Conservation (phyloP, 2,888 invertebrate species). For the Villa cingulata region DNA sequence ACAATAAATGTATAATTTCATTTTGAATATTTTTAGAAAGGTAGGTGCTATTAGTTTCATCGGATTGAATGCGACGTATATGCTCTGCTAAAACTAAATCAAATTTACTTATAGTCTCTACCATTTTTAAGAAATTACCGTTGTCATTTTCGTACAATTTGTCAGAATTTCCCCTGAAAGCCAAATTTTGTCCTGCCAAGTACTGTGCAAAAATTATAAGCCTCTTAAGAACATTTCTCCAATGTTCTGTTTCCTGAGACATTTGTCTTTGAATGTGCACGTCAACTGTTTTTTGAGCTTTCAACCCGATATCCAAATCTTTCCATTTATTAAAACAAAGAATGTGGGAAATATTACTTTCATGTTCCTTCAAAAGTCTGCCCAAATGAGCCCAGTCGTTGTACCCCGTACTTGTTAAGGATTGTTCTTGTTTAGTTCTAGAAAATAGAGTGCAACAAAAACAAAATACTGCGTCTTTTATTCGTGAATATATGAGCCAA, state of each 20-base stretch:
- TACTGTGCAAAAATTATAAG: no score
- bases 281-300: no score
- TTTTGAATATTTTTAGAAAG: neutral
- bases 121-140: slow-evolving; percentile 8
- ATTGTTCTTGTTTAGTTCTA: neutral
- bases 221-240: no score
- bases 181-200: neutral
- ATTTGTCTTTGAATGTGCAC: no score
- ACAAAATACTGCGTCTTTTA: neutral
- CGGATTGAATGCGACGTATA: neutral
- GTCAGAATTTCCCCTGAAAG: slow-evolving; percentile 4
- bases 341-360: neutral
- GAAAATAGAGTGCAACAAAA: neutral
- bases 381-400: neutral
- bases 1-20: neutral
- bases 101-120: slow-evolving; percentile 9
- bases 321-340: neutral
- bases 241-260: no score
- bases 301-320: neutral
- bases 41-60: neutral
- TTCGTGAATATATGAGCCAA: neutral
- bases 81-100: neutral
- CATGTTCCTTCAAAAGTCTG: neutral
- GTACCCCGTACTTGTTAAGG: neutral
- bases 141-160: slow-evolving; percentile 4